Evolutionary conservation across 2,113 vertebrate genomes (phyloP).

Genomic region (Notechis scutatus): DNA sequence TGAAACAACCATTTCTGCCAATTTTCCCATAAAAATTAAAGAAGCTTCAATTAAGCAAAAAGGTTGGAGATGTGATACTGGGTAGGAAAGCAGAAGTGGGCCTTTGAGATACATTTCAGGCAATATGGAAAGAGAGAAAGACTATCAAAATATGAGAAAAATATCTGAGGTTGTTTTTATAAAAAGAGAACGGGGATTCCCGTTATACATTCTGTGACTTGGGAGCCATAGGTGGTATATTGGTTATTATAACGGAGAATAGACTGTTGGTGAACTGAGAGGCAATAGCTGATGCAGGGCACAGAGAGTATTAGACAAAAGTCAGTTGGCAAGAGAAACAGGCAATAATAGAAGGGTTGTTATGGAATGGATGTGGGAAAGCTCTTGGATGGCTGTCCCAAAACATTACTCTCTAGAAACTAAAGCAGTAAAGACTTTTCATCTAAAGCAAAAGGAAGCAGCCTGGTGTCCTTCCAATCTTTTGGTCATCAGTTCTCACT

Average conservation of each 20-base stretch:
- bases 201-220: not conserved
- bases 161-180: not conserved
- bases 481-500: not conserved
- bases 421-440: not conserved
- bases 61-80: constrained; percentile 21
- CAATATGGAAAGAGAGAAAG: constrained; percentile 27
- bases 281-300: not conserved
- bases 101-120: constrained; percentile 39
- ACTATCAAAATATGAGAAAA: constrained; percentile 18
- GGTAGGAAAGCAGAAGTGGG: constrained; percentile 35
- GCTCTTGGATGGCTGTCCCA: not conserved
- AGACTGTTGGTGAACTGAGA: not conserved
- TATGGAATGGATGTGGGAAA: not conserved
- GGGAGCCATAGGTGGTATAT: not conserved
- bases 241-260: not conserved
- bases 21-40: constrained; percentile 44
- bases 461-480: not conserved
- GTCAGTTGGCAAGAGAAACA: not conserved
- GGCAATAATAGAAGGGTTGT: not conserved
- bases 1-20: constrained; percentile 49
- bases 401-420: not conserved
- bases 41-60: constrained; percentile 53
- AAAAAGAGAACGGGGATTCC: not conserved
- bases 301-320: not conserved
- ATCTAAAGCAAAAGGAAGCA: not conserved